A percentile compares a stretch with the other conserved stretches of the same genome.
These are phyloP conservation scores for Drosophila greeni DNA, from an alignment of 2,888 invertebrate genomes.

Conservation along the genomic window DNA sequence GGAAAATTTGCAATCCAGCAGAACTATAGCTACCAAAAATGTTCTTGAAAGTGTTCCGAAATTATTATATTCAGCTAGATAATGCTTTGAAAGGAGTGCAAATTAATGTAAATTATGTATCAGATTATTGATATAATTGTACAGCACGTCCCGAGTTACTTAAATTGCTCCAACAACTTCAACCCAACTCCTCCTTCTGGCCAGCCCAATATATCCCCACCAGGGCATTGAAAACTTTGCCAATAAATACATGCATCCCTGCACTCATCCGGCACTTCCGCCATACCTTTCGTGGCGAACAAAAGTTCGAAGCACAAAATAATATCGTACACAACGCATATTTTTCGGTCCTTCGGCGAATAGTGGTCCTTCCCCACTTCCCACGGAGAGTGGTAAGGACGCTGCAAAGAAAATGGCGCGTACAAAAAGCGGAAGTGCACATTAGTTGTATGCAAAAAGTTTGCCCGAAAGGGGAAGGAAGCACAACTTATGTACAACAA, in stretches of 20 bases:
- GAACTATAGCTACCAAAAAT: neutral
- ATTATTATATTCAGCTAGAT: neutral
- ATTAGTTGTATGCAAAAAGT: slow-evolving; percentile 71
- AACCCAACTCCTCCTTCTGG: slow-evolving; percentile 11
- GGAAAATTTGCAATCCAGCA: slow-evolving; percentile 3
- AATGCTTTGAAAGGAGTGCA: neutral
- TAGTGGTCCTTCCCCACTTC: slow-evolving; percentile 14
- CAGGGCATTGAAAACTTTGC: slow-evolving; percentile 32
- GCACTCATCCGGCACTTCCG: slow-evolving; percentile 34
- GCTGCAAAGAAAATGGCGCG: slow-evolving; percentile 62
- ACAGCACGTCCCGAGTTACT: neutral
- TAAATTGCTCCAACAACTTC: slow-evolving; percentile 6
- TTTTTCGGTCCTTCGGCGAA: slow-evolving; percentile 50
- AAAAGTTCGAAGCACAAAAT: slow-evolving; percentile 68
- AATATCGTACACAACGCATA: slow-evolving; percentile 64
- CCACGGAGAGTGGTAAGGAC: slow-evolving; percentile 13
- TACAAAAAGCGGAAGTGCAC: slow-evolving; percentile 70
- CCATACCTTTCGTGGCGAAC: slow-evolving; percentile 25
- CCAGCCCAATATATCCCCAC: slow-evolving; percentile 15
- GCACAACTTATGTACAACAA: slow-evolving; percentile 55
- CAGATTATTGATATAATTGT: neutral
- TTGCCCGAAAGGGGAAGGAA: slow-evolving; percentile 28
- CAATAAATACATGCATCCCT: slow-evolving; percentile 48
- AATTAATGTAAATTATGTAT: neutral
- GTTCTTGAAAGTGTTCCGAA: neutral